Evolutionary conservation across 2,888 invertebrate genomes (phyloP).

Genomic region (Scaptomyza cyrtandrae): DNA sequence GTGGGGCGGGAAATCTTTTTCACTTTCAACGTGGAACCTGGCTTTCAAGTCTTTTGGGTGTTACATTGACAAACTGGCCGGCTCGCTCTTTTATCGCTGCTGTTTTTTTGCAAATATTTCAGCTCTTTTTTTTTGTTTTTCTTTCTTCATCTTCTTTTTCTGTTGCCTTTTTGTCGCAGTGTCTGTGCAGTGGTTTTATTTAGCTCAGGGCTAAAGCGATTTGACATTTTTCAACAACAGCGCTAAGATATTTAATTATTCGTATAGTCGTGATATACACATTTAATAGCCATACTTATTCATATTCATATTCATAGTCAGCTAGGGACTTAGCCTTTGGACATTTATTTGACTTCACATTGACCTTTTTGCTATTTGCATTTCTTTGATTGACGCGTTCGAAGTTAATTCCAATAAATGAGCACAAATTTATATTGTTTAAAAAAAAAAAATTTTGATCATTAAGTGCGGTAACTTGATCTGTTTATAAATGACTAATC

Average conservation of each 20-base stretch:
- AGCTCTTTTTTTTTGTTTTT: not conserved
- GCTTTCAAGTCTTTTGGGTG: slow-evolving; percentile 41
- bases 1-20: not conserved
- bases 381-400: slow-evolving; percentile 31
- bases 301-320: slow-evolving; percentile 8
- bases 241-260: slow-evolving; percentile 41
- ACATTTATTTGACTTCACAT: slow-evolving; percentile 36
- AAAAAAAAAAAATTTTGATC: slow-evolving; percentile 3
- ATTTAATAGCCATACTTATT: not conserved
- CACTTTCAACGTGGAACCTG: slow-evolving; percentile 4
- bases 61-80: slow-evolving; percentile 69
- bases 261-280: slow-evolving; percentile 14
- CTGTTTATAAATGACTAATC: not conserved
- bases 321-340: slow-evolving; percentile 8
- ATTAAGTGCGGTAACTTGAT: not conserved
- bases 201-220: slow-evolving; percentile 61
- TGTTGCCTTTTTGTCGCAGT: slow-evolving; percentile 1
- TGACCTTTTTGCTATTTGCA: slow-evolving; percentile 54
- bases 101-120: slow-evolving; percentile 58
- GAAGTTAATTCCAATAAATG: slow-evolving; percentile 1
- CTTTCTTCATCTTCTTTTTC: slow-evolving; percentile 5
- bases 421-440: not conserved
- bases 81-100: slow-evolving; percentile 54
- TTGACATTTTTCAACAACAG: slow-evolving; percentile 50
- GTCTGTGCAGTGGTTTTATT: slow-evolving; percentile 41